Conservation (phyloP, 2,888 invertebrate genomes). For the Cistogaster globosa region DNA sequence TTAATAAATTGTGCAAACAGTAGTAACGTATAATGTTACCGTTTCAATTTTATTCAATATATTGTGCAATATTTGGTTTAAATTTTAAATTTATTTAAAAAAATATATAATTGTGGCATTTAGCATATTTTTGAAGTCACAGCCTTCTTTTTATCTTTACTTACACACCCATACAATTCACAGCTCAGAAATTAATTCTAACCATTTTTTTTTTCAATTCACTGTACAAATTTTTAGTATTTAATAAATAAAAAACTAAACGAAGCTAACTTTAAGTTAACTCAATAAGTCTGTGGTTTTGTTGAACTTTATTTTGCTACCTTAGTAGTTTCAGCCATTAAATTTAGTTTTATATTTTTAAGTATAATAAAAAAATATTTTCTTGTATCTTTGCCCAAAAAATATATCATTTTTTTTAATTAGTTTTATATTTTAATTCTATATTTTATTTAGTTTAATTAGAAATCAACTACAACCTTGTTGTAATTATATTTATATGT, state of each 20-base stretch:
- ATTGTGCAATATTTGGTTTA: not conserved
- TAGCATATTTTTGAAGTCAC: too few relatives aligned
- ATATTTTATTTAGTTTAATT: conserved; percentile 55
- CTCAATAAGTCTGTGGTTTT: conserved; percentile 68
- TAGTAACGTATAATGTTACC: not conserved
- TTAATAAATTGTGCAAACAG: too few relatives aligned
- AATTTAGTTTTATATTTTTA: conserved; percentile 44
- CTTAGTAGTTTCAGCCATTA: conserved; percentile 48
- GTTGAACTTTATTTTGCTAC: conserved; percentile 66
- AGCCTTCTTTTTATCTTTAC: too few relatives aligned
- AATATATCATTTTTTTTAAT: conserved; percentile 34
- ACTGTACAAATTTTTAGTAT: conserved; percentile 28
- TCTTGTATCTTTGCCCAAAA: conserved; percentile 3
- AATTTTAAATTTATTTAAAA: not conserved
- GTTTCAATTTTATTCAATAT: not conserved
- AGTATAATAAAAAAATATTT: not conserved
- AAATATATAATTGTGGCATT: too few relatives aligned
- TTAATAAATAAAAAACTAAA: conserved; percentile 10
- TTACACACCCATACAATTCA: too few relatives aligned
- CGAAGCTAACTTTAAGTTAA: conserved; percentile 50
- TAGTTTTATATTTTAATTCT: conserved; percentile 32
- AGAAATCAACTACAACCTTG: conserved; percentile 3
- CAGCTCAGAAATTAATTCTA: too few relatives aligned
- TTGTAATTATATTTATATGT: conserved; percentile 34
- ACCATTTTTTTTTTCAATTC: not conserved